phyloP scores from a whole-genome alignment of 2,797 vertebrate genomes.

The Arremon brunneinucha region DNA sequence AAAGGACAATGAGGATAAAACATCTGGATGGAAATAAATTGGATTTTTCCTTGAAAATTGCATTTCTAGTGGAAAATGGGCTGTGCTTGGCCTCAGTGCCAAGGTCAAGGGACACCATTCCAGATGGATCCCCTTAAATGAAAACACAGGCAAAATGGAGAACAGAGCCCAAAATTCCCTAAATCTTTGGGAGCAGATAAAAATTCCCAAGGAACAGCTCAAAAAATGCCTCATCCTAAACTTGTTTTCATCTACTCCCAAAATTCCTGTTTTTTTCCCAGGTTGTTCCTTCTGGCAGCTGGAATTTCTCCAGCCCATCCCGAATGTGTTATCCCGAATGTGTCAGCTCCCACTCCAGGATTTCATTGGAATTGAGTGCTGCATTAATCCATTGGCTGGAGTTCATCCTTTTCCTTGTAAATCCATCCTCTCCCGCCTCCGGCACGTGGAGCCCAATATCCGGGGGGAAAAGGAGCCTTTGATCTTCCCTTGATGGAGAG shows the following conservation, averaged over 20 bases:
- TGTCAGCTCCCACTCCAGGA: accelerated
- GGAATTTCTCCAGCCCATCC: not conserved
- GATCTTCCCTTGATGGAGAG: not conserved
- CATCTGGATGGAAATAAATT: not conserved
- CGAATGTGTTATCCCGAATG: not conserved
- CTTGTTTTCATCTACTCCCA: not conserved
- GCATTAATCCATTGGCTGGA: not conserved
- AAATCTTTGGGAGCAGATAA: not conserved
- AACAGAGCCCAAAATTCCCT: not conserved
- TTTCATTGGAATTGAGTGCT: not conserved
- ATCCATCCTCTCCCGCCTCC: accelerated
- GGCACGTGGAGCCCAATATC: not conserved
- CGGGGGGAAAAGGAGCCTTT: not conserved
- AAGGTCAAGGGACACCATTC: not conserved
- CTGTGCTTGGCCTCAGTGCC: not conserved
- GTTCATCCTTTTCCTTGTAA: not conserved
- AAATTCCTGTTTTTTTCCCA: not conserved
- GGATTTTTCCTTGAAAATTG: not conserved
- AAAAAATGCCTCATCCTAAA: not conserved
- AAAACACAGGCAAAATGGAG: not conserved
- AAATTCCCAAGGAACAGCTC: not conserved
- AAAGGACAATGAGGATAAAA: not conserved
- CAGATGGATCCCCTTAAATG: not conserved
- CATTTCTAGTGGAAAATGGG: not conserved
- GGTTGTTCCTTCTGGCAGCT: not conserved